A percentile compares a stretch with the other conserved stretches of the same genome.
These are phyloP conservation scores for Zalophus californianus DNA, from an alignment of 2,797 vertebrate genomes.

Conservation along the genomic window DNA sequence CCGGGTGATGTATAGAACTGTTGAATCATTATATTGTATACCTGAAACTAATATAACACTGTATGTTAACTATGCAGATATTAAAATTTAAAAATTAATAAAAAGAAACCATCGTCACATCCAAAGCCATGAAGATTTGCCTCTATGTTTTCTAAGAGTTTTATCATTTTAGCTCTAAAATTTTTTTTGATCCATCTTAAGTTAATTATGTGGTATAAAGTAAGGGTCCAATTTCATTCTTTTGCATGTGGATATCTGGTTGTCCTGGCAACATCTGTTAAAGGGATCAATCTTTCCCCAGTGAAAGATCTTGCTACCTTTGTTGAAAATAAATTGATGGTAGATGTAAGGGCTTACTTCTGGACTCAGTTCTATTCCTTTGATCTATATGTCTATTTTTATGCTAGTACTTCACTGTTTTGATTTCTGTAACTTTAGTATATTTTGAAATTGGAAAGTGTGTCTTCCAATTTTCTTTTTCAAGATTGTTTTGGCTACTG, in stretches of 20 bases:
- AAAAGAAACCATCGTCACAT: background rate
- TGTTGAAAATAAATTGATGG: background rate
- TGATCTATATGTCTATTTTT: background rate
- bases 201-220: background rate
- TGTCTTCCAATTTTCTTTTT: constrained; percentile 23
- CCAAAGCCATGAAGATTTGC: background rate
- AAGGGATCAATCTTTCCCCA: background rate
- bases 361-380: background rate
- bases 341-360: background rate
- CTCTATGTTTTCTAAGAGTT: background rate
- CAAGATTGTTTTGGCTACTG: constrained; percentile 16
- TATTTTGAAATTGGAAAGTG: background rate
- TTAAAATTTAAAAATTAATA: background rate
- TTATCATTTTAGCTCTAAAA: constrained; percentile 16
- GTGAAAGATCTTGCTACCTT: background rate
- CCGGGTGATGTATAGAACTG: background rate
- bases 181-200: background rate
- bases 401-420: background rate
- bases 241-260: background rate
- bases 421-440: background rate
- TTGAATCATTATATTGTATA: background rate
- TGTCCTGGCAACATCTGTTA: background rate
- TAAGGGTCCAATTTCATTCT: background rate
- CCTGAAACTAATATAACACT: background rate
- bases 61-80: background rate